These are phyloP conservation scores for Poicephalus meyeri DNA, from an alignment of 2,113 vertebrate species.

Conservation along the genomic window DNA sequence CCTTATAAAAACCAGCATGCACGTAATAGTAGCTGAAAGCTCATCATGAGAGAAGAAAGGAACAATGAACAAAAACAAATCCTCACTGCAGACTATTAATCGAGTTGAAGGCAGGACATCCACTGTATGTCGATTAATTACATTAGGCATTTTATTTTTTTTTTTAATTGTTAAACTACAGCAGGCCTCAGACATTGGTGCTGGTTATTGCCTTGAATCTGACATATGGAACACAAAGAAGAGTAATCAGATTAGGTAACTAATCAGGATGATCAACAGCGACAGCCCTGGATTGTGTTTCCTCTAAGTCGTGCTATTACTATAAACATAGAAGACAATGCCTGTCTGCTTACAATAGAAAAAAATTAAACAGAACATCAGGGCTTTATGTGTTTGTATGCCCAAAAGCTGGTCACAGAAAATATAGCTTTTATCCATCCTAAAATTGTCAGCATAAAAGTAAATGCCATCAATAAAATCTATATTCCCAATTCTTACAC, in stretches of 20 bases:
- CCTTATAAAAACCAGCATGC: neutral
- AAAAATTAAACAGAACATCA: slow-evolving; percentile 13
- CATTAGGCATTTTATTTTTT: neutral
- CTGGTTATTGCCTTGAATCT: slow-evolving; percentile 56
- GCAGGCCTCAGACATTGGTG: neutral
- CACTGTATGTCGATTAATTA: neutral
- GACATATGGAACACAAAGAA: slow-evolving; percentile 74
- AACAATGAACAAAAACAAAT: neutral
- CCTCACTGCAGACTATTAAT: neutral
- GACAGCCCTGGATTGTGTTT: slow-evolving; percentile 13
- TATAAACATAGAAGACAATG: neutral
- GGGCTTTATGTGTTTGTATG: neutral
- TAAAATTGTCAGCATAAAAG: neutral
- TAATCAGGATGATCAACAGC: slow-evolving; percentile 69
- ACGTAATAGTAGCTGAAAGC: neutral
- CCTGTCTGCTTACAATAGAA: neutral
- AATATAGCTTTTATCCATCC: neutral
- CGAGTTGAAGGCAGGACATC: neutral
- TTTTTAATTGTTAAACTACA: slow-evolving; percentile 14
- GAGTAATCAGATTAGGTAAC: slow-evolving; percentile 78
- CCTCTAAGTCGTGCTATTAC: slow-evolving; percentile 55
- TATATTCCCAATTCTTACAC: neutral
- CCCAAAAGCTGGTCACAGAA: neutral
- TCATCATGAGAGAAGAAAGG: neutral
- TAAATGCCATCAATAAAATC: neutral